Conservation (phyloP, 2,888 invertebrate genomes). For the Scaptomyza reducta region DNA sequence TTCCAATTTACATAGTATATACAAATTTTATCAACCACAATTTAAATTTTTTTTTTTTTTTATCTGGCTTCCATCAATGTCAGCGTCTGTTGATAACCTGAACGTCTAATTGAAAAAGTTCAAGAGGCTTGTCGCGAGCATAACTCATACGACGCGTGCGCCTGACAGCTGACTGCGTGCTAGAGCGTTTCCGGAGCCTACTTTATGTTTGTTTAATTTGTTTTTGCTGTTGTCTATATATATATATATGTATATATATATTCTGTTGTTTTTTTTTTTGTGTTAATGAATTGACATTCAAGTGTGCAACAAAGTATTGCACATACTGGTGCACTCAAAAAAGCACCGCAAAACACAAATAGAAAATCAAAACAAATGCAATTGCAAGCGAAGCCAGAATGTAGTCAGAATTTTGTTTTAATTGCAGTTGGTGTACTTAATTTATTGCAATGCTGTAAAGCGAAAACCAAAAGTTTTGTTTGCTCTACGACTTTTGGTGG, state of each 20-base stretch:
- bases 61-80: conserved; percentile 41
- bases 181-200: conserved; percentile 8
- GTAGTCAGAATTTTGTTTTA: conserved; percentile 57
- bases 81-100: conserved; percentile 56
- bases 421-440: conserved; percentile 72
- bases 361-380: conserved; percentile 21
- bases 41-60: neutral
- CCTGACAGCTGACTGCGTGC: conserved; percentile 22
- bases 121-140: conserved; percentile 49
- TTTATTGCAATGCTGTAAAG: conserved; percentile 58
- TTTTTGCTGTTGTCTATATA: conserved; percentile 3
- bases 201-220: conserved; percentile 29
- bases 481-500: conserved; percentile 42
- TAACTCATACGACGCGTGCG: conserved; percentile 65
- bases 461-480: conserved; percentile 54
- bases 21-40: neutral
- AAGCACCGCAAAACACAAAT: conserved; percentile 12
- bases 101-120: conserved; percentile 71
- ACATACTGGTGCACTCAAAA: conserved; percentile 12
- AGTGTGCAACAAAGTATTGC: conserved; percentile 58
- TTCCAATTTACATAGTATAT: neutral
- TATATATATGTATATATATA: too few relatives aligned
- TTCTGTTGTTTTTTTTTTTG: conserved; percentile 12
- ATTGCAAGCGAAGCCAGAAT: conserved; percentile 30
- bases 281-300: conserved; percentile 67